Base-by-base conservation (phyloP, 92 coral and sea anemone genomes). In the Palythoa caribaeorum region DNA sequence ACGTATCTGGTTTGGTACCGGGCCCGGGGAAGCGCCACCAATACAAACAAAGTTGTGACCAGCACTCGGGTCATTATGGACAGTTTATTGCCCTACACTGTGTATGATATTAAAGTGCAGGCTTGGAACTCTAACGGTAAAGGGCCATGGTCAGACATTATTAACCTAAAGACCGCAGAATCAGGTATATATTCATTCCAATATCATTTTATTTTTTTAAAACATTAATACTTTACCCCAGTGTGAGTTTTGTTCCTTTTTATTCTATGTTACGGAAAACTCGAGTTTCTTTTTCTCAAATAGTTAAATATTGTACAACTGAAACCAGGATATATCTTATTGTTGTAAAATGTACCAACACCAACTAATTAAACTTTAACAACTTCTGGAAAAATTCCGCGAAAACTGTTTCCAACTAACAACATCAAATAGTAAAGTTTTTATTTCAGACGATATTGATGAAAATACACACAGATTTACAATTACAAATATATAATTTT, bases 61-160 rank as follows among this genome's bases (percentile, higher is more conserved):
- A 68, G 68, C 5, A 48, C 92, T 39, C 39, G 6, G 38, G 92
- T 89, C 17, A 71, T 9, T 83, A 44, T 92, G 81, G 52, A 12
- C 65, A 84, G 77, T 3, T 77, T 89, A 66, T 77, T 20, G 17
- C 93, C 97, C 20, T 90, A 90, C 54, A 94, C 93, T 50, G 40
- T 12, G 19, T 94, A 94, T 77, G 74, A 74, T 35, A 85, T 94
- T 60, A 79, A 71, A 81, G 95, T 94, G 39, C 63, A 52, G n/a
- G 97, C 90, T 1, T 38, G 47, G 15, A 94, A 92, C 73, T 11
- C 9, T 1, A 76, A 92, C 76, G 94, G 94, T 9, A 36, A 5
- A 9, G 88, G 97, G 76, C 83, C 44, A 4, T 92, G 90, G 89
- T 81, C 92, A 2, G 59, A 39, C 37, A 39, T 57, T 37, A 13